A percentile compares a stretch with the other conserved stretches of the same genome.
phyloP scores from a whole-genome alignment of 2,113 vertebrate species.

The Glaucomys volans region DNA sequence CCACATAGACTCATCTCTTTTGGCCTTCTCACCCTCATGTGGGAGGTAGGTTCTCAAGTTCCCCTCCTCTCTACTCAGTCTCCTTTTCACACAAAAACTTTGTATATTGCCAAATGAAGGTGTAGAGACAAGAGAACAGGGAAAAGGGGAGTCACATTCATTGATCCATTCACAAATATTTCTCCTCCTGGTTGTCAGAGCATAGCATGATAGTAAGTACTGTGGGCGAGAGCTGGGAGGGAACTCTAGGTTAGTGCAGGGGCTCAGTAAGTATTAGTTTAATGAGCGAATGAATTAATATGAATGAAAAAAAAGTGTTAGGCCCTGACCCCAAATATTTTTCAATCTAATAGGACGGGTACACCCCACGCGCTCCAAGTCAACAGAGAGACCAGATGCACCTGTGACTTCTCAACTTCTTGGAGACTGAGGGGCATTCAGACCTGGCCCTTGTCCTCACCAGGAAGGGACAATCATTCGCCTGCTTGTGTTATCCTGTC shows the following conservation, averaged over 20 bases:
- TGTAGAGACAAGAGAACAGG: background rate
- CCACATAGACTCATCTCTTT: background rate
- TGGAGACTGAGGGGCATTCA: background rate
- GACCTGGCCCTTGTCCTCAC: background rate
- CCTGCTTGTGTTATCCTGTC: background rate
- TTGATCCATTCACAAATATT: background rate
- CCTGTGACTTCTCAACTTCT: background rate
- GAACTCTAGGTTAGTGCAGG: background rate
- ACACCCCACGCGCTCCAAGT: background rate
- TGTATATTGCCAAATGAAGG: background rate
- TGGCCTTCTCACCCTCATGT: background rate
- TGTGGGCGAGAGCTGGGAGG: background rate
- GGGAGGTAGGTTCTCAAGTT: background rate
- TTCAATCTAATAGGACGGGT: background rate
- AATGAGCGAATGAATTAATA: background rate
- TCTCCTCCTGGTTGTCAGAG: background rate
- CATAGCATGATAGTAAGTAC: background rate
- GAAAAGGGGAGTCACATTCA: background rate
- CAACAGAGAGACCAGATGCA: background rate
- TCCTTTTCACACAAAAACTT: background rate
- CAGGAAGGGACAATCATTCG: background rate
- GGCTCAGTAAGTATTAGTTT: background rate
- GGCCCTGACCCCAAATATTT: background rate
- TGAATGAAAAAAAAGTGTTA: background rate
- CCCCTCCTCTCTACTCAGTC: background rate